Evolutionary conservation across 2,113 vertebrate genomes (phyloP), one percentile per base, ranked within the genome.

Genomic region (Eublepharis macularius): DNA sequence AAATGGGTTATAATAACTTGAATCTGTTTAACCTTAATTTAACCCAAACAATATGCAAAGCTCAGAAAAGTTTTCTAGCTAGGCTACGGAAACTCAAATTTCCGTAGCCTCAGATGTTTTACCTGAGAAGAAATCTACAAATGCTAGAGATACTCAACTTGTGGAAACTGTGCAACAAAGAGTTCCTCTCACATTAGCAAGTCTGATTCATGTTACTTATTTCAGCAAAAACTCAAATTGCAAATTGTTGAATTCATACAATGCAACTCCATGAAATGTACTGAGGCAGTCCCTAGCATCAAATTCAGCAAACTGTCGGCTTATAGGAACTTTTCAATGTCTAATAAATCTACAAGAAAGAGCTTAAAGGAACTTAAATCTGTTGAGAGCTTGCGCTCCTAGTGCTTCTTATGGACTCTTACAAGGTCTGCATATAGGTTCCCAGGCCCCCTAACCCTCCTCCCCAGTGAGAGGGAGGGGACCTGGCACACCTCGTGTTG

Each of bases 161-260:
- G 80, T n/a, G 36, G 45, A 69, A 81, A n/a, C 34, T 81, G 36
- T 69, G n/a, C 80, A 69, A 36, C 45, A 51, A 68, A 66, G 63
- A 6, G 32, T 34, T 32, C 43, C 24, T 81, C 43, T 45, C 43
- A 34, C n/a, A 81, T 81, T 69, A 81, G 45, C 63, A 81, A 68
- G 43, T 68, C 79, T 68, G 43, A 81, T 68, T 81, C 43, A 81
- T n/a, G n/a, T 81, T 81, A 43, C 47, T 81, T 68, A 26, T 19
- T 81, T 19, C 4, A 5, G 26, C 7, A 19, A 36, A 36, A 4
- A 57, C 24, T 26, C 32, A 81, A 69, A 68, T 11, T 49, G 79
- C 32, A 81, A 69, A 68, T 11, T 49, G 79, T 80, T 80, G 65
- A 24, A 69, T 81, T 69, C 65, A 81, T 51, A 51, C 63, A 63